These are phyloP conservation scores for Ecliptopera silaceata DNA, from an alignment of 2,888 invertebrate genomes.

Conservation along the genomic window DNA sequence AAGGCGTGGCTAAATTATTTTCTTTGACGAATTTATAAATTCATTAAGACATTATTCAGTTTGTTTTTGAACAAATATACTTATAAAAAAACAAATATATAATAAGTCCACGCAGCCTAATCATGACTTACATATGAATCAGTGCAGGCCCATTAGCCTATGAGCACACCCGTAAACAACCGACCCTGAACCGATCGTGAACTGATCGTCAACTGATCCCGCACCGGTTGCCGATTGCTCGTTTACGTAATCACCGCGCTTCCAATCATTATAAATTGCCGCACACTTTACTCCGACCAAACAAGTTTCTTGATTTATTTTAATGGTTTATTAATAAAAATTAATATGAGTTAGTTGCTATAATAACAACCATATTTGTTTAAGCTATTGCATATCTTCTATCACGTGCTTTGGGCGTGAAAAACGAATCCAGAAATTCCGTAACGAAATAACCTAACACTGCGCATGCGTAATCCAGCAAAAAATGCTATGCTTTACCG, in stretches of 20 bases:
- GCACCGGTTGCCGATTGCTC: conserved; percentile 24
- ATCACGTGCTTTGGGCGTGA: too few relatives aligned
- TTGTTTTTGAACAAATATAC: too few relatives aligned
- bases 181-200: conserved; percentile 1
- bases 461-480: too few relatives aligned
- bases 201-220: conserved; percentile 5
- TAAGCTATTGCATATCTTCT: too few relatives aligned
- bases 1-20: neutral
- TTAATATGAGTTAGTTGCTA: neutral
- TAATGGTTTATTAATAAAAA: conserved; percentile 8
- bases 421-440: too few relatives aligned
- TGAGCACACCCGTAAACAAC: conserved; percentile 1
- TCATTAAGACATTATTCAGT: too few relatives aligned
- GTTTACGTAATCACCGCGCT: conserved; percentile 23
- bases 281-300: conserved; percentile 29
- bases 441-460: too few relatives aligned
- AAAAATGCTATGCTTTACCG: too few relatives aligned
- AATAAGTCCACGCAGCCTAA: neutral
- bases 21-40: too few relatives aligned
- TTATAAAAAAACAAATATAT: too few relatives aligned
- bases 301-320: conserved; percentile 24
- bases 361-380: too few relatives aligned
- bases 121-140: conserved; percentile 2
- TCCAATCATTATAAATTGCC: conserved; percentile 32
- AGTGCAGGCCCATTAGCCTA: neutral